Conservation (phyloP, 1,140 invertebrate species). For the Andrena cerasifolii region DNA sequence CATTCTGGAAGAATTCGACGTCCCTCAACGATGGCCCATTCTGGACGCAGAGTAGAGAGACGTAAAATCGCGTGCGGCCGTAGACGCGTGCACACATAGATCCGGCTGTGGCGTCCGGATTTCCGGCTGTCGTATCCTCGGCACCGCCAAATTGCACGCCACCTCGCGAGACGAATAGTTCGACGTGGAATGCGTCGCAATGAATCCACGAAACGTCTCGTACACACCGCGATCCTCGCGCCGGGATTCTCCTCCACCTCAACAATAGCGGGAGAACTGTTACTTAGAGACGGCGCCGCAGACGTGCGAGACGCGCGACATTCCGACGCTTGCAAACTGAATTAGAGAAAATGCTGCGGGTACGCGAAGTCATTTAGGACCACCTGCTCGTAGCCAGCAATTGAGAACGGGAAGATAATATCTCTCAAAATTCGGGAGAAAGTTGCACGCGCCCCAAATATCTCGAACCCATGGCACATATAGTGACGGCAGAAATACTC, state of each 20-base stretch:
- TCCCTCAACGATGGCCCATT: no score
- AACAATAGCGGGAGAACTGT: conserved; percentile 57
- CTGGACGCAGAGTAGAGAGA: background rate
- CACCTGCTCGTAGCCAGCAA: no score
- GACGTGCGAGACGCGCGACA: conserved; percentile 23
- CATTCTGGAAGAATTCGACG: no score
- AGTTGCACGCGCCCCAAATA: no score
- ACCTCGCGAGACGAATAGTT: conserved; percentile 69
- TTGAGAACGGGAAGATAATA: no score
- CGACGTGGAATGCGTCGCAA: conserved; percentile 72
- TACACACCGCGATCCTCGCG: conserved; percentile 34
- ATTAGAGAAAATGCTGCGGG: conserved; percentile 24
- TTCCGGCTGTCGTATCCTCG: conserved; percentile 51
- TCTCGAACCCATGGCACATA: conserved; percentile 5
- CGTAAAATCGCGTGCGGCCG: conserved; percentile 33
- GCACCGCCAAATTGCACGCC: conserved; percentile 65
- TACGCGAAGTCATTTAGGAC: background rate
- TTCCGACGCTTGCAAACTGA: conserved; percentile 41
- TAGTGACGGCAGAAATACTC: background rate
- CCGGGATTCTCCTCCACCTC: conserved; percentile 47
- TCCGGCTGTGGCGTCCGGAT: conserved; percentile 51
- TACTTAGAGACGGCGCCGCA: conserved; percentile 42
- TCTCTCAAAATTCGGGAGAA: no score
- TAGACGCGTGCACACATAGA: conserved; percentile 31
- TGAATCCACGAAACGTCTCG: conserved; percentile 68